These are phyloP conservation scores for Cerastoderma edule DNA, from an alignment of 2,888 invertebrate species.

Conservation along the genomic window DNA sequence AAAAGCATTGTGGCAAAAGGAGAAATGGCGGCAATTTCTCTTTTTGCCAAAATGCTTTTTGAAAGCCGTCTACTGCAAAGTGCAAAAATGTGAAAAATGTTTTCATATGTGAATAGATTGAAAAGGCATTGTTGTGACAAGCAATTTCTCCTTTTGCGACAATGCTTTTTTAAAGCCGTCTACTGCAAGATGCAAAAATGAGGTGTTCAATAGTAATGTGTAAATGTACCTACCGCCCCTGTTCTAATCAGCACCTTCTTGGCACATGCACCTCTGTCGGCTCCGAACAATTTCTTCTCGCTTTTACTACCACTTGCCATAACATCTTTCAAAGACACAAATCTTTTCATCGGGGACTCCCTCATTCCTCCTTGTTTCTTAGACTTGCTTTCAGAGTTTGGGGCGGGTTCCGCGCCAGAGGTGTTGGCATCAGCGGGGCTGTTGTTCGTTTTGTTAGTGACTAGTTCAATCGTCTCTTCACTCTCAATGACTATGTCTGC, in stretches of 20 bases:
- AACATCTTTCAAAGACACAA: constrained; percentile 66
- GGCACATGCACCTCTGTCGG: constrained; percentile 52
- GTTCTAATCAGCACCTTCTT: constrained; percentile 83
- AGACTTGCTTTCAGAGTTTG: neutral
- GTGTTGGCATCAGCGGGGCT: neutral
- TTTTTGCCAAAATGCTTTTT: too few relatives aligned
- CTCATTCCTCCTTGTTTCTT: constrained; percentile 16
- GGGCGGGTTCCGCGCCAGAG: neutral
- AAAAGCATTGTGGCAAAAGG: too few relatives aligned
- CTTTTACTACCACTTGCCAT: constrained; percentile 63
- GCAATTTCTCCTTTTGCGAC: too few relatives aligned
- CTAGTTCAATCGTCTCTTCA: constrained; percentile 59
- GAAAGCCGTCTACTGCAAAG: too few relatives aligned
- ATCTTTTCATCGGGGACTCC: constrained; percentile 41
- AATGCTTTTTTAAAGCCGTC: too few relatives aligned
- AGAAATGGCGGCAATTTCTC: too few relatives aligned
- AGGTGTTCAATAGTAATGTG: too few relatives aligned
- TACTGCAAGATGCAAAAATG: too few relatives aligned
- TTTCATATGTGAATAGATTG: too few relatives aligned
- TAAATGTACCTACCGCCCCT: constrained; percentile 82
- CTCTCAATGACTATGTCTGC: constrained; percentile 72
- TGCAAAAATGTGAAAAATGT: too few relatives aligned
- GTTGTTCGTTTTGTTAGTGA: neutral
- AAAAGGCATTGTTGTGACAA: too few relatives aligned
- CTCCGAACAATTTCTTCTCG: constrained; percentile 61